These are phyloP conservation scores for Microcebus lehilahytsara DNA, from an alignment of 2,113 vertebrate genomes.

Conservation along the genomic window DNA sequence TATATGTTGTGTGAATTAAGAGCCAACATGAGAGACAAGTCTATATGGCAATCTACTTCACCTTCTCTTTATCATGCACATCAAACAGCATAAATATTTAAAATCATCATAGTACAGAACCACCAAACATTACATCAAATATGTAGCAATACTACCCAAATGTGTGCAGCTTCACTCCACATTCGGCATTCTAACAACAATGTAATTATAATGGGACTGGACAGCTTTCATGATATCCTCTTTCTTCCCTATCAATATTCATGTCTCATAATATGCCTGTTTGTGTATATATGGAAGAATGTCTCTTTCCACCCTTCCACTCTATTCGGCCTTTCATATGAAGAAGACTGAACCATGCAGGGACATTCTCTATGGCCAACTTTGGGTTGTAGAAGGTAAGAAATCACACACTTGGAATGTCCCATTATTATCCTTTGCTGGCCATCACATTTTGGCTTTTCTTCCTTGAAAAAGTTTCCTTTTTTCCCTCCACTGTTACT, in stretches of 20 bases:
- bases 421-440: background rate
- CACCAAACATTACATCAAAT: background rate
- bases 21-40: background rate
- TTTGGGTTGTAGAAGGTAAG: background rate
- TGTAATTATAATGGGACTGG: background rate
- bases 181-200: background rate
- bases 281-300: background rate
- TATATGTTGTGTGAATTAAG: background rate
- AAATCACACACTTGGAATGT: background rate
- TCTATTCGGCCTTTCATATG: background rate
- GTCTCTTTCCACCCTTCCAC: background rate
- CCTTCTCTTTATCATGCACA: constrained; percentile 10
- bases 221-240: background rate
- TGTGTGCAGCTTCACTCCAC: background rate
- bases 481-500: background rate
- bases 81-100: constrained; percentile 8
- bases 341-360: background rate
- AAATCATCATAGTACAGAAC: constrained; percentile 12
- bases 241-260: background rate
- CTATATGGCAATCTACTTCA: background rate
- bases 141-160: background rate
- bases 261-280: background rate
- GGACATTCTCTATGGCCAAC: background rate
- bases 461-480: background rate
- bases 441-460: background rate